These are phyloP conservation scores for Uromys caudimaculatus DNA, from an alignment of 2,797 vertebrate genomes.

Conservation along the genomic window DNA sequence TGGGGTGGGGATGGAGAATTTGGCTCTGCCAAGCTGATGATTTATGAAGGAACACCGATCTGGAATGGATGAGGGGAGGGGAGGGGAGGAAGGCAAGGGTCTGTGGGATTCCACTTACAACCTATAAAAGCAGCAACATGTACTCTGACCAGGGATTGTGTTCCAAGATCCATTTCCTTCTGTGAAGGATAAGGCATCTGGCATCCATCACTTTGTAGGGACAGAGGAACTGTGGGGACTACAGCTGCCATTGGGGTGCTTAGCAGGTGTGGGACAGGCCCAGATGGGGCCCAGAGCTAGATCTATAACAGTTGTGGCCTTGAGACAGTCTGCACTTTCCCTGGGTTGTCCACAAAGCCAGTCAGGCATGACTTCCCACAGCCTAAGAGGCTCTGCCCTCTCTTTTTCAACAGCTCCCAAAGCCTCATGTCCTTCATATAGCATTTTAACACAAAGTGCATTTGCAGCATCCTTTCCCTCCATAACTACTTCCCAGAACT, in stretches of 20 bases:
- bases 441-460: not conserved
- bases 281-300: not conserved
- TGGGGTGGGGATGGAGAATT: slow-evolving; percentile 41
- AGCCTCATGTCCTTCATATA: not conserved
- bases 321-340: not conserved
- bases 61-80: slow-evolving; percentile 69
- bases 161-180: slow-evolving; percentile 72
- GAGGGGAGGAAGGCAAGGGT: slow-evolving; percentile 75
- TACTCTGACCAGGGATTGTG: slow-evolving; percentile 63
- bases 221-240: not conserved
- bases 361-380: not conserved
- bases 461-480: not conserved
- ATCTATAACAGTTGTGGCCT: not conserved
- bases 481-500: not conserved
- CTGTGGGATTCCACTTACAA: slow-evolving; percentile 80
- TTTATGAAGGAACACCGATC: slow-evolving; percentile 79
- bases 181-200: slow-evolving; percentile 73
- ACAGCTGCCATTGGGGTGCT: slow-evolving; percentile 29
- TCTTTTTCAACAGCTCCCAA: not conserved
- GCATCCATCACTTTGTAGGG: slow-evolving; percentile 77
- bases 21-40: slow-evolving; percentile 79
- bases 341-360: not conserved
- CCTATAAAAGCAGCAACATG: slow-evolving; percentile 80
- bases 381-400: not conserved
- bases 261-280: not conserved